phyloP scores from a whole-genome alignment of 2,113 vertebrate genomes.

The Atrichornis clamosus region DNA sequence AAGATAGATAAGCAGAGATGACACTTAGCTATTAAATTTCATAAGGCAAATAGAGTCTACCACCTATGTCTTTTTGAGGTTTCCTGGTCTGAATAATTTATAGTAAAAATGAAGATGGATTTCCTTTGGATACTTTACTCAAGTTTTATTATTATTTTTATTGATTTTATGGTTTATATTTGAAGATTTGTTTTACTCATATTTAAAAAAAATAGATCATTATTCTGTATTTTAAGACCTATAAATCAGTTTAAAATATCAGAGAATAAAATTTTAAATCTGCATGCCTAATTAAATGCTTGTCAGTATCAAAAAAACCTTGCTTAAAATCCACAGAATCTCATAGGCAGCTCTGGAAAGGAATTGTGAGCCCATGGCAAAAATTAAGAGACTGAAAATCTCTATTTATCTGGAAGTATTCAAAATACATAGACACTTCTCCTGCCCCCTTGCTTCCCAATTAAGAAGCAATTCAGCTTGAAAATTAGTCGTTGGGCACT shows the following conservation, averaged over 20 bases:
- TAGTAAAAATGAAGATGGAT: not conserved
- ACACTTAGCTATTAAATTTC: not conserved
- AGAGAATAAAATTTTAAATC: not conserved
- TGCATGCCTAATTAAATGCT: not conserved
- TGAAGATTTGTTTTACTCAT: not conserved
- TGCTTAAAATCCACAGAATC: not conserved
- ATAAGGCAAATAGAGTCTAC: not conserved
- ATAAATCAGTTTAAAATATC: not conserved
- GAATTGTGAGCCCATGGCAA: not conserved
- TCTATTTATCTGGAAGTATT: not conserved
- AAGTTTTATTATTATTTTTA: not conserved
- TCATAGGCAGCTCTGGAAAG: not conserved
- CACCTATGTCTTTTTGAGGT: not conserved
- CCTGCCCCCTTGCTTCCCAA: fast-evolving
- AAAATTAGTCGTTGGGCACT: not conserved
- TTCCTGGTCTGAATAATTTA: not conserved
- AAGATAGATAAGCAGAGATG: not conserved
- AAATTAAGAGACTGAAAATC: not conserved
- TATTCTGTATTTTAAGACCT: not conserved
- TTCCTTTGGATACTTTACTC: not conserved
- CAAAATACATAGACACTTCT: not conserved
- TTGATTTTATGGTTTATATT: not conserved
- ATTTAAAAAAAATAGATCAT: not conserved
- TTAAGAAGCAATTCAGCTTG: not conserved
- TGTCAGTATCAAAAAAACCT: not conserved